These are phyloP conservation scores for Aphaenogaster floridana DNA, from an alignment of 1,140 invertebrate genomes.

Conservation along the genomic window DNA sequence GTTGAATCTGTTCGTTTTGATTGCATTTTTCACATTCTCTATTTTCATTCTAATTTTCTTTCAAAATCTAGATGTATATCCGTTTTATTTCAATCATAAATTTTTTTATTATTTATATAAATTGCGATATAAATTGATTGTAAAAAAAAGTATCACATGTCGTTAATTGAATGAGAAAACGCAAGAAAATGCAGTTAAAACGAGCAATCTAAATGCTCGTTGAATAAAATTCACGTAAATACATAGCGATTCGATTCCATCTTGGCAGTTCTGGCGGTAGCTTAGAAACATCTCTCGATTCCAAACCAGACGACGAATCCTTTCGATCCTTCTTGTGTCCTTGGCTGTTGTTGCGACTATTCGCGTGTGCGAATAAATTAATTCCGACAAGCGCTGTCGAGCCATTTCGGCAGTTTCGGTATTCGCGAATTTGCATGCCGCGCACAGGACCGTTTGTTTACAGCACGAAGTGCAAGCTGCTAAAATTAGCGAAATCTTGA, in stretches of 20 bases:
- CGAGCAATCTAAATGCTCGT: neutral
- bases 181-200: neutral
- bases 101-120: conserved; percentile 1
- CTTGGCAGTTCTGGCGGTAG: neutral
- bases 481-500: conserved; percentile 49
- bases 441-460: conserved; percentile 31
- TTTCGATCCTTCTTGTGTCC: conserved; percentile 51
- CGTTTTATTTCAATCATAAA: neutral
- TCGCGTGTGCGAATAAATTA: conserved; percentile 54
- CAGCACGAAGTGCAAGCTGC: conserved; percentile 22
- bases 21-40: neutral
- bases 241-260: neutral
- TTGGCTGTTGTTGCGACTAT: conserved; percentile 36
- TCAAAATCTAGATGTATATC: neutral
- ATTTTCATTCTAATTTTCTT: neutral
- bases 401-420: conserved; percentile 12
- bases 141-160: neutral
- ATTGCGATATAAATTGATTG: neutral
- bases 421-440: conserved; percentile 40
- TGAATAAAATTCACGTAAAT: neutral
- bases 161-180: neutral
- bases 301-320: conserved; percentile 19
- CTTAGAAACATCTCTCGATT: neutral
- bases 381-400: conserved; percentile 26
- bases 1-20: neutral